phyloP scores from a whole-genome alignment of 2,888 invertebrate species.

The Atethmia centrago region DNA sequence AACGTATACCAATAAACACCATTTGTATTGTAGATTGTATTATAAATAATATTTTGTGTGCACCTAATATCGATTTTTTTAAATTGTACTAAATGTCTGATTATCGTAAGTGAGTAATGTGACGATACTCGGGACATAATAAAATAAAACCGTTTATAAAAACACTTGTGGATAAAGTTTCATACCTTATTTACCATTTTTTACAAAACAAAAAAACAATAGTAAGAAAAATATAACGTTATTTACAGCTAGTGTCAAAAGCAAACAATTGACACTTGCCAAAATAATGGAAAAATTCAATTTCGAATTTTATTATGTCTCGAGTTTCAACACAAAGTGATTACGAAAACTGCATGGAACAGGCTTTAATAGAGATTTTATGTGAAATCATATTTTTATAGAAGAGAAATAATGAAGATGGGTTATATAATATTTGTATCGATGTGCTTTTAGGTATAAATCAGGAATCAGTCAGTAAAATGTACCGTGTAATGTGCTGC shows the following conservation, averaged over 20 bases:
- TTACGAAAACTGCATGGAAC: conserved; percentile 80
- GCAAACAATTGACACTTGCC: conserved; percentile 13
- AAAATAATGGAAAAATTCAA: conserved; percentile 1
- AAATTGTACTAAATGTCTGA: conserved; percentile 65
- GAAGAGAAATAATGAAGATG: conserved; percentile 65
- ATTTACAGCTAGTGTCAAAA: neutral
- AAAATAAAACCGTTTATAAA: neutral
- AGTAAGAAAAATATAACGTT: neutral
- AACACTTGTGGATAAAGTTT: neutral
- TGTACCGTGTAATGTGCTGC: neutral
- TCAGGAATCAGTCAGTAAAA: conserved; percentile 34
- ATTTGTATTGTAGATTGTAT: conserved; percentile 43
- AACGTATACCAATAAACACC: conserved; percentile 55
- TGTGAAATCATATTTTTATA: conserved; percentile 71
- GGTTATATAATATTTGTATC: conserved; percentile 71
- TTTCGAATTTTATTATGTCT: conserved; percentile 44
- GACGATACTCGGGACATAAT: conserved; percentile 41
- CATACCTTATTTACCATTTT: no score
- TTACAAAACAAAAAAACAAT: no score
- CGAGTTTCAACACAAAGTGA: conserved; percentile 61
- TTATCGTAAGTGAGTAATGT: conserved; percentile 52
- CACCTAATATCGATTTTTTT: conserved; percentile 58
- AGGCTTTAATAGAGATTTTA: conserved; percentile 84
- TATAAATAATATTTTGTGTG: conserved; percentile 56
- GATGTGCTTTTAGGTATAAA: conserved; percentile 74